A percentile compares a stretch with the other conserved stretches of the same genome.
Evolutionary conservation across 2,113 vertebrate species (phyloP).

Genomic region (Larimichthys crocea): DNA sequence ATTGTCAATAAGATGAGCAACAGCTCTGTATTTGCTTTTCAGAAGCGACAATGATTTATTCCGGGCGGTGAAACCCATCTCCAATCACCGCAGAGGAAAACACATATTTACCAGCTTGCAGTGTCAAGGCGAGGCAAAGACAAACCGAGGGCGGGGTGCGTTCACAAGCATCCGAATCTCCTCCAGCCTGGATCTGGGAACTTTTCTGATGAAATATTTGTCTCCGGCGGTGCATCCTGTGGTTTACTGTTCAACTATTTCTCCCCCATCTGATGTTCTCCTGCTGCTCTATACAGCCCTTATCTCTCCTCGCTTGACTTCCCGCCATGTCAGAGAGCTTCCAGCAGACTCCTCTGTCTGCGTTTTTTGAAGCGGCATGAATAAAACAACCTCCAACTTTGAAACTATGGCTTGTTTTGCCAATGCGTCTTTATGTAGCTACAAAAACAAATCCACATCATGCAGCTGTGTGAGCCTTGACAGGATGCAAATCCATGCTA

Average conservation of each 20-base stretch:
- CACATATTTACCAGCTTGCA: conserved; percentile 68
- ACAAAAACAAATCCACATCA: conserved; percentile 21
- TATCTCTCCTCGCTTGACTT: conserved; percentile 68
- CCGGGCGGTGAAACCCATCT: conserved; percentile 36
- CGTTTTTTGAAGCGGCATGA: conserved; percentile 51
- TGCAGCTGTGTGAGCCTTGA: conserved; percentile 3
- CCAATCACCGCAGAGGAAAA: conserved; percentile 59
- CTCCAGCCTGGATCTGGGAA: conserved; percentile 32
- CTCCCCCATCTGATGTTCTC: conserved; percentile 42
- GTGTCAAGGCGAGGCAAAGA: conserved; percentile 43
- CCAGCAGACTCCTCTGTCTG: conserved; percentile 48
- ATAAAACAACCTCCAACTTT: conserved; percentile 66
- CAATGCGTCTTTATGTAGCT: conserved; percentile 4
- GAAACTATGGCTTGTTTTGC: conserved; percentile 30
- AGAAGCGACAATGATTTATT: conserved; percentile 66
- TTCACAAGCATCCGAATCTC: conserved; percentile 33
- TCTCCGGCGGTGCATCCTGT: conserved; percentile 62
- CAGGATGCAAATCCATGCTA: conserved; percentile 35
- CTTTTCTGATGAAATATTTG: conserved; percentile 69
- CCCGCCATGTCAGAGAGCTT: conserved; percentile 54
- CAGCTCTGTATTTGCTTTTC: conserved; percentile 65
- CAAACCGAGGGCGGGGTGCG: conserved; percentile 51
- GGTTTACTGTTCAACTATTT: conserved; percentile 58
- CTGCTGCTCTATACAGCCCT: conserved; percentile 56
- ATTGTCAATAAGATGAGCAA: conserved; percentile 69